phyloP scores from a whole-genome alignment of 2,113 vertebrate genomes.

The Corythoichthys intestinalis region DNA sequence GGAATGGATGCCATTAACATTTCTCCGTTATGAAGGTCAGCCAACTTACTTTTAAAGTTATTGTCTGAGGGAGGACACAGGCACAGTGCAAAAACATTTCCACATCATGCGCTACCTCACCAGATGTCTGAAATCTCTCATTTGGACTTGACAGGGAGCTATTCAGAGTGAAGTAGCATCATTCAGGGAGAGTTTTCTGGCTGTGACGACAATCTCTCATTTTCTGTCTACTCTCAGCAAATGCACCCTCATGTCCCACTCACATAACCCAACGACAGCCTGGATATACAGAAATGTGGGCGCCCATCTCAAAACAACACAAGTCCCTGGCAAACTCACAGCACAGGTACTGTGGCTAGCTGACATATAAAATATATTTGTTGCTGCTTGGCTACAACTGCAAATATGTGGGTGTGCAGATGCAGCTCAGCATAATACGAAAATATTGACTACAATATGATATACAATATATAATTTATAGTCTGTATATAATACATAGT shows the following conservation, averaged over 20 bases:
- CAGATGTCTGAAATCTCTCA: slow-evolving; percentile 69
- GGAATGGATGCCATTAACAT: slow-evolving; percentile 63
- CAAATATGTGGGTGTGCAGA: slow-evolving; percentile 2
- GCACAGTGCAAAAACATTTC: slow-evolving; percentile 61
- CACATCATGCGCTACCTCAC: slow-evolving; percentile 58
- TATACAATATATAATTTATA: too few species aligned
- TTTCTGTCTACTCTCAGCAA: slow-evolving; percentile 50
- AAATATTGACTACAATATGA: slow-evolving; percentile 1
- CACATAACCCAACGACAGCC: slow-evolving; percentile 50
- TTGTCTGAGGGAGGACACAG: slow-evolving; percentile 55
- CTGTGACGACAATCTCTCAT: slow-evolving; percentile 56
- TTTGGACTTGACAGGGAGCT: slow-evolving; percentile 69
- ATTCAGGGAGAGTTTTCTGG: slow-evolving; percentile 59
- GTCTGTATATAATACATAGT: too few species aligned
- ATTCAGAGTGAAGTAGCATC: slow-evolving; percentile 54
- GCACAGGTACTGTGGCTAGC: slow-evolving; percentile 37
- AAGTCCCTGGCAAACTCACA: slow-evolving; percentile 50
- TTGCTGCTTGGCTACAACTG: slow-evolving; percentile 23
- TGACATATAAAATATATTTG: slow-evolving; percentile 29
- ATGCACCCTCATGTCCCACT: slow-evolving; percentile 50
- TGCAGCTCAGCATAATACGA: background rate
- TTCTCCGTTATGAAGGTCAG: slow-evolving; percentile 64
- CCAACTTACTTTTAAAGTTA: slow-evolving; percentile 67
- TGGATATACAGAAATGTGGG: slow-evolving; percentile 41
- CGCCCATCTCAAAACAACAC: slow-evolving; percentile 51